Conservation (phyloP, 2,113 vertebrate species). For the Chaetodon trifascialis region DNA sequence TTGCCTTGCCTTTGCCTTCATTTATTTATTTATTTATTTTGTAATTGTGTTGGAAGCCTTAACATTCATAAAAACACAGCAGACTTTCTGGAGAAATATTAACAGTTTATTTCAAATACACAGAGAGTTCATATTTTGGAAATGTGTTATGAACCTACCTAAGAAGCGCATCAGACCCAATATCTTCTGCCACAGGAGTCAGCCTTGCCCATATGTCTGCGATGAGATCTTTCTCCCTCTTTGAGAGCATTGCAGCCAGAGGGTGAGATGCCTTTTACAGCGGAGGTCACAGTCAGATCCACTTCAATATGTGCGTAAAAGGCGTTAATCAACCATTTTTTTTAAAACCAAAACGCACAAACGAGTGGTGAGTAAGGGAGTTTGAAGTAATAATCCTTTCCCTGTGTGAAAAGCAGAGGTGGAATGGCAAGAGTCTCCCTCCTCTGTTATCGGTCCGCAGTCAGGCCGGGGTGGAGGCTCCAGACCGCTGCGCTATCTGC, state of each 20-base stretch:
- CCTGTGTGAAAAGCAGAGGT: neutral
- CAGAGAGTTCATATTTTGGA: neutral
- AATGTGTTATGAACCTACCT: constrained; percentile 68
- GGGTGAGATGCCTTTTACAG: neutral
- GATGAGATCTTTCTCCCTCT: constrained; percentile 79
- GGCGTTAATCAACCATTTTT: constrained; percentile 68
- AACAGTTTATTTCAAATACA: neutral
- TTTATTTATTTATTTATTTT: neutral
- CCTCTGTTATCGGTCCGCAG: constrained; percentile 59
- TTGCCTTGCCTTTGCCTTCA: too few species aligned
- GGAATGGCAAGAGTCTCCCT: constrained; percentile 2
- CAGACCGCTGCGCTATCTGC: constrained; percentile 49
- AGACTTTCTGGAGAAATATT: neutral
- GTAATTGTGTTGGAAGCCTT: neutral
- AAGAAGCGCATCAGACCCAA: constrained; percentile 83
- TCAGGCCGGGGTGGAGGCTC: constrained; percentile 67
- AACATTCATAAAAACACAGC: neutral
- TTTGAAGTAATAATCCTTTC: constrained; percentile 9
- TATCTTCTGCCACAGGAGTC: constrained; percentile 75
- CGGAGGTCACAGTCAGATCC: neutral
- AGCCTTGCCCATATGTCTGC: constrained; percentile 73
- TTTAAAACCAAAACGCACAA: neutral
- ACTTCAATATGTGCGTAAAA: neutral
- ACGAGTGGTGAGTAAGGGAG: neutral
- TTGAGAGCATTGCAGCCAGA: constrained; percentile 77